phyloP scores from a whole-genome alignment of 1,140 invertebrate genomes.

The Uloborus diversus region DNA sequence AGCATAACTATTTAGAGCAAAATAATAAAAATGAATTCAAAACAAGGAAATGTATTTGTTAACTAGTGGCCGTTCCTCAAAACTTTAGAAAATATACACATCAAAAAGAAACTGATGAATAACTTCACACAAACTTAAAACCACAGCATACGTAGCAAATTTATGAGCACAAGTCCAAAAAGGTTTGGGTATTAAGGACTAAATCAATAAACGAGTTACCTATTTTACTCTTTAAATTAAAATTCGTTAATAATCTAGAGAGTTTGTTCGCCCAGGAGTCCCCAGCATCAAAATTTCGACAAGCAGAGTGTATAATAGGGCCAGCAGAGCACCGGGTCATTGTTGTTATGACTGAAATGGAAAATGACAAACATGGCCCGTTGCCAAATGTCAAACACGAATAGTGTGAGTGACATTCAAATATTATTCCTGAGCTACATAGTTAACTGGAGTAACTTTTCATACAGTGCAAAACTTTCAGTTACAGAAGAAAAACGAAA shows the following conservation, averaged over 20 bases:
- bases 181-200: no score
- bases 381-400: no score
- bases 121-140: neutral
- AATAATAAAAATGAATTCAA: neutral
- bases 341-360: no score
- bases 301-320: slow-evolving; percentile 3
- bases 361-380: no score
- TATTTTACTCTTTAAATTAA: slow-evolving; percentile 47
- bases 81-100: no score
- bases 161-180: no score
- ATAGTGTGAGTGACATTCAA: no score
- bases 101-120: neutral
- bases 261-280: slow-evolving; percentile 43
- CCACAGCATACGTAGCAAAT: neutral
- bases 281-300: slow-evolving; percentile 19
- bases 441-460: no score
- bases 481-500: no score
- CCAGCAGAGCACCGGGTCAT: slow-evolving; percentile 36
- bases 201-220: neutral
- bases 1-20: no score
- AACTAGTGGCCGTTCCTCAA: neutral
- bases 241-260: slow-evolving; percentile 33
- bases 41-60: neutral
- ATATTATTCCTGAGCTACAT: no score
- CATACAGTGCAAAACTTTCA: no score